phyloP scores from a whole-genome alignment of 2,888 invertebrate species.

The Drosophila demipolita region DNA sequence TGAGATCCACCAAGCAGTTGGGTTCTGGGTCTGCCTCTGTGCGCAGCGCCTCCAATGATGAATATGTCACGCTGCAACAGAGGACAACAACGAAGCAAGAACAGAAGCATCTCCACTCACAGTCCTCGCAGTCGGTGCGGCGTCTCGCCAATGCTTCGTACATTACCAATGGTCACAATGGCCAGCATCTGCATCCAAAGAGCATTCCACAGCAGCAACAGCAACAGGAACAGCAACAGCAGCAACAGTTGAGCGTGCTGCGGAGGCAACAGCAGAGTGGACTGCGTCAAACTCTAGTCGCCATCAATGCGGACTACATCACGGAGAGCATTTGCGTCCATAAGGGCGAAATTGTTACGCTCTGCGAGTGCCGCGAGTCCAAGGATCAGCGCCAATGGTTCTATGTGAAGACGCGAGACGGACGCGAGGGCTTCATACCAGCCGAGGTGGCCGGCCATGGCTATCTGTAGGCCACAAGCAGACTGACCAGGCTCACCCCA shows the following conservation, averaged over 20 bases:
- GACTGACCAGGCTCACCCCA: slow-evolving; percentile 15
- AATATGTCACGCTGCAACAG: slow-evolving; percentile 81
- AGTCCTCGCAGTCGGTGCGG: slow-evolving; percentile 43
- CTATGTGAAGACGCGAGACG: slow-evolving; percentile 90
- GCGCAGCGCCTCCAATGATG: slow-evolving; percentile 77
- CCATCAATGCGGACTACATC: slow-evolving; percentile 89
- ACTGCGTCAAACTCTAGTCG: slow-evolving; percentile 89
- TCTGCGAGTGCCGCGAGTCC: slow-evolving; percentile 87
- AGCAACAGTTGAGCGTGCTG: slow-evolving; percentile 54
- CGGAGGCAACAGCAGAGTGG: slow-evolving; percentile 80
- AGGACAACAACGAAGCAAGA: slow-evolving; percentile 27
- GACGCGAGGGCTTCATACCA: slow-evolving; percentile 91
- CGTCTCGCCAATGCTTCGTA: slow-evolving; percentile 70
- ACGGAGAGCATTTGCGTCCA: slow-evolving; percentile 88
- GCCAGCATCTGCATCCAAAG: slow-evolving; percentile 82
- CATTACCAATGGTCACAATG: slow-evolving; percentile 82
- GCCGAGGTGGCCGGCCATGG: slow-evolving; percentile 92
- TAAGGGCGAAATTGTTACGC: slow-evolving; percentile 91
- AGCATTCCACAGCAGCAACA: slow-evolving; percentile 54
- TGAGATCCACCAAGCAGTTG: slow-evolving; percentile 81
- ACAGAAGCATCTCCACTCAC: slow-evolving; percentile 59
- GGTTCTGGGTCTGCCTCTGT: slow-evolving; percentile 56
- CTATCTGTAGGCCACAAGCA: slow-evolving; percentile 86
- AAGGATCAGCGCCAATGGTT: slow-evolving; percentile 90
- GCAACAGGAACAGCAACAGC: slow-evolving; percentile 39